Percentiles rank a stretch among this genome's conserved stretches.
Conservation (phyloP, 1,140 invertebrate genomes). For the Pseudomyrmex flavicornis region DNA sequence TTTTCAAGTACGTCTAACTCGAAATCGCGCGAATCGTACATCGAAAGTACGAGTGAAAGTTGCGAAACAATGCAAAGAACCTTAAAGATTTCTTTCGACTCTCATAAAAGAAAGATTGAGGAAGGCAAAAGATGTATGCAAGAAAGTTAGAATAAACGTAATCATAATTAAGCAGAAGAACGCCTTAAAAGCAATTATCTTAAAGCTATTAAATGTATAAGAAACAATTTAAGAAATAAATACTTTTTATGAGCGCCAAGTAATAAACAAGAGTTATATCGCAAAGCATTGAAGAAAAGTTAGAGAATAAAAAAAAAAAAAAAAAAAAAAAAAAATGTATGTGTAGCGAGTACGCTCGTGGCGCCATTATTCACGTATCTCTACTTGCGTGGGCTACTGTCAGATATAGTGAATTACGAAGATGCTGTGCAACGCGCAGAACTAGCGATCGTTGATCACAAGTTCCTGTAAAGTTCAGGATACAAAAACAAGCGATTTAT, state of each 20-base stretch:
- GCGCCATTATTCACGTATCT: slow-evolving; percentile 73
- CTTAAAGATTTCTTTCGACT: slow-evolving; percentile 10
- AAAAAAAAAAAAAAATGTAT: slow-evolving; percentile 25
- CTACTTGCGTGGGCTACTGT: slow-evolving; percentile 71
- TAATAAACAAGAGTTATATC: slow-evolving; percentile 44
- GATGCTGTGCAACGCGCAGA: slow-evolving; percentile 50
- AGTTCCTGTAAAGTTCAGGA: slow-evolving; percentile 41
- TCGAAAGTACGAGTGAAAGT: slow-evolving; percentile 78
- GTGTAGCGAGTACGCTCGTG: slow-evolving; percentile 50
- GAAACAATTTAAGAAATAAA: neutral
- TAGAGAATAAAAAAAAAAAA: slow-evolving; percentile 27
- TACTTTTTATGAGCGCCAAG: slow-evolving; percentile 32
- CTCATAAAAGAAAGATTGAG: slow-evolving; percentile 49
- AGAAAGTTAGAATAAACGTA: slow-evolving; percentile 47
- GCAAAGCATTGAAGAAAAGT: slow-evolving; percentile 56
- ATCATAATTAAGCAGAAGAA: neutral
- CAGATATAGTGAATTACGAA: slow-evolving; percentile 66
- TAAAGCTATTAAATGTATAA: no score
- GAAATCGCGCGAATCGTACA: slow-evolving; percentile 50
- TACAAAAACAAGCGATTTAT: neutral
- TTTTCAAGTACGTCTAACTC: slow-evolving; percentile 71
- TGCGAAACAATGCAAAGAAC: slow-evolving; percentile 79
- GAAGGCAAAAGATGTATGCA: slow-evolving; percentile 51
- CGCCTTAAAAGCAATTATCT: neutral
- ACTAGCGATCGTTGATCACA: slow-evolving; percentile 66